Conservation (phyloP, 2,888 invertebrate genomes). For the Drosophila macrospina region DNA sequence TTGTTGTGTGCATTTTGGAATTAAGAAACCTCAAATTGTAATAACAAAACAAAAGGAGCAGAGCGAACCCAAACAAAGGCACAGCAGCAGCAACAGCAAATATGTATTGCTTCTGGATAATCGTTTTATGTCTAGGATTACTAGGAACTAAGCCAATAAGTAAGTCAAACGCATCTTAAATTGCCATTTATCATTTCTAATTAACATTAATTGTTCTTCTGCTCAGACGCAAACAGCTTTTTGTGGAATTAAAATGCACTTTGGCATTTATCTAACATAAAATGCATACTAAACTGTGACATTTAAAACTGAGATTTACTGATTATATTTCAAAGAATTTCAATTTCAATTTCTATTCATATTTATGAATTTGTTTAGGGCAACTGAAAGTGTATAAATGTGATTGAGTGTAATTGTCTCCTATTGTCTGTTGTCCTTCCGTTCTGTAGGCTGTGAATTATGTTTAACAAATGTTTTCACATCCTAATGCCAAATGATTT, state of each 20-base stretch:
- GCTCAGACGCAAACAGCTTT: not conserved
- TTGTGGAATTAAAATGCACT: not conserved
- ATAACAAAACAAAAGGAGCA: slow-evolving; percentile 12
- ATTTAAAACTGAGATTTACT: not conserved
- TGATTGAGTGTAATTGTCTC: too few relatives aligned
- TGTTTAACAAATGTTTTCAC: not conserved
- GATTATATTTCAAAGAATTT: not conserved
- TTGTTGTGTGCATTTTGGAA: slow-evolving; percentile 26
- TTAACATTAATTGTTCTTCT: not conserved
- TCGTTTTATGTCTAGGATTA: slow-evolving; percentile 84
- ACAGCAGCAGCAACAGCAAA: slow-evolving; percentile 49
- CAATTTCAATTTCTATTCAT: not conserved
- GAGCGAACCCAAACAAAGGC: slow-evolving; percentile 33
- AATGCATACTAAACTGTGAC: not conserved
- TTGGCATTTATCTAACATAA: not conserved
- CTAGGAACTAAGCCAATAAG: slow-evolving; percentile 81
- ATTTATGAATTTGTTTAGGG: too few relatives aligned
- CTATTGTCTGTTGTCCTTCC: not conserved
- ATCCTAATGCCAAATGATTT: not conserved
- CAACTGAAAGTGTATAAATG: not conserved
- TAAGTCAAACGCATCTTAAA: slow-evolving; percentile 68
- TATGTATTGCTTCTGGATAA: slow-evolving; percentile 85
- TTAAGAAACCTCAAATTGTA: slow-evolving; percentile 14
- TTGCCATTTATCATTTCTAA: not conserved
- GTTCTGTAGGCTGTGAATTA: not conserved